Evolutionary conservation across 2,888 invertebrate species (phyloP), one percentile per base, ranked within the genome.

Genomic region (Chironomus tentans): DNA sequence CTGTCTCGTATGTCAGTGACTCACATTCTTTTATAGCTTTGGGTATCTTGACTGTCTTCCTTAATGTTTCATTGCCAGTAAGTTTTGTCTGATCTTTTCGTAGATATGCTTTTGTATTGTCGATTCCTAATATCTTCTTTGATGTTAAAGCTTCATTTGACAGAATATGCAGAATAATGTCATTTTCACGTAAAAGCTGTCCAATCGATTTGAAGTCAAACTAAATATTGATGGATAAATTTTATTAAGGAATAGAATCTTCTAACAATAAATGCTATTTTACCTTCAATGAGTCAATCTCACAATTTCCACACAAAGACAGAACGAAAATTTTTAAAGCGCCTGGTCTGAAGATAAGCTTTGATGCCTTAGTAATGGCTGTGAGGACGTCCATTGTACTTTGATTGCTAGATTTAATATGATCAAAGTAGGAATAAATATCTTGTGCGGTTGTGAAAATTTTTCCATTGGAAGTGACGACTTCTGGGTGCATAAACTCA

Each of bases 271-370:
- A 15, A 50, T 15, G 5, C 7, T 18, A 22, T 78, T 82, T 84
- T 84, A 92, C 92, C 84, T 87, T 87, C 89, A 92, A 92, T 79
- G 87, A 86, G 61, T 84, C 82, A 4, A 88, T 86, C 78, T 89
- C 87, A 82, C 95, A 95, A 74, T 87, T 87, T 12, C 91, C 88
- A 83, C 95, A 96, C 0, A 94, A 92, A 80, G 96, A 81, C 62
- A 96, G 85, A 77, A 96, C 86, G 78, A 96, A 89, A 3, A 91
- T 92, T 81, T 93, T 92, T 0, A 94, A 91, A 24, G 92, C 94
- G 0, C 92, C 96, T 1, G 94, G 88, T 47, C 95, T 88, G 86
- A 92, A 94, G 77, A 91, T 88, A 69, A 94, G 85, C 77, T 87
- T 86, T 0, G 91, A 88, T 15, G 93, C 92, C 81, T 88, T 90